Conservation (phyloP, 2,113 vertebrate species). For the Taxidea taxus region DNA sequence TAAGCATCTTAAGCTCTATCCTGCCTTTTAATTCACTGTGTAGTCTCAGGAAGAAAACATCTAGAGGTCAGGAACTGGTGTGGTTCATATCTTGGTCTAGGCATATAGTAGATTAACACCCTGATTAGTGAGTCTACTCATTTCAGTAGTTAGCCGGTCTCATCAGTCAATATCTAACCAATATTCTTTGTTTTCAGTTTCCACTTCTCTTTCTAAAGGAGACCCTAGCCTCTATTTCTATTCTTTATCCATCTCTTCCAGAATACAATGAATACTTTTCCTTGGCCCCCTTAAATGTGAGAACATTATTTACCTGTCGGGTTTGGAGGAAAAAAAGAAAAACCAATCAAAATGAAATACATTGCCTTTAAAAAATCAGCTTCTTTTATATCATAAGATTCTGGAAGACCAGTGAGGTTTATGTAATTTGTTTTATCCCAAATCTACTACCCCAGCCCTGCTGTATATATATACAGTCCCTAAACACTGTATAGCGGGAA, state of each 20-base stretch:
- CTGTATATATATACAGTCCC: neutral
- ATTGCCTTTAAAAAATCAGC: neutral
- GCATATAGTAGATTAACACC: neutral
- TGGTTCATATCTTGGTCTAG: neutral
- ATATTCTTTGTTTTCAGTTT: neutral
- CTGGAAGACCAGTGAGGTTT: neutral
- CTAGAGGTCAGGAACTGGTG: fast-evolving
- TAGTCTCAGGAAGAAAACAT: neutral
- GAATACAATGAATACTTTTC: neutral
- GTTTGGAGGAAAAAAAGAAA: neutral
- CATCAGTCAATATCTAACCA: neutral
- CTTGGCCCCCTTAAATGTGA: neutral
- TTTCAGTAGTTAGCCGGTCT: neutral
- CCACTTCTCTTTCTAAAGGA: neutral
- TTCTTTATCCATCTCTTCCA: neutral
- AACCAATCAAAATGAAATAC: neutral
- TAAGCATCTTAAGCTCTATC: neutral
- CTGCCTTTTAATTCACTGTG: neutral
- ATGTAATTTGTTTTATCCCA: neutral
- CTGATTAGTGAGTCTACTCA: neutral
- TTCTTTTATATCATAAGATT: neutral
- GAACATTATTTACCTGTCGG: neutral
- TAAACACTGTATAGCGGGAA: fast-evolving
- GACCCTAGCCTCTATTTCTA: neutral
- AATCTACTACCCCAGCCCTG: fast-evolving